Conservation (phyloP, 2,797 vertebrate species). For the Myoxocephalus aenaeus region DNA sequence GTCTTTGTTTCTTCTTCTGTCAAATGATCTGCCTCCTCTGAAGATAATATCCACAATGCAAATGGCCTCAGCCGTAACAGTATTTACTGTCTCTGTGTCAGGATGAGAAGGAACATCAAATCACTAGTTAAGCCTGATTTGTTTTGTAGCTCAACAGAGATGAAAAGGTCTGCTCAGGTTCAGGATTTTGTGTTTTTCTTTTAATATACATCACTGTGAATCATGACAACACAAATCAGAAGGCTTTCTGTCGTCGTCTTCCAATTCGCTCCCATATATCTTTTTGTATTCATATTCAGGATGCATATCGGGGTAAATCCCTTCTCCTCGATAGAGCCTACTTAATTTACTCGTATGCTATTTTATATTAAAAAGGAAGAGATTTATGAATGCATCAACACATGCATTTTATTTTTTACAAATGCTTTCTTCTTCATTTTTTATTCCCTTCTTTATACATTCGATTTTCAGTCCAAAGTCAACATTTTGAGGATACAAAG, state of each 20-base stretch:
- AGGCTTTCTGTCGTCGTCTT: background rate
- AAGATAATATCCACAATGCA: background rate
- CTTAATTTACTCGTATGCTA: background rate
- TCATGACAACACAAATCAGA: conserved; percentile 9
- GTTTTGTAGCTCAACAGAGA: conserved; percentile 1
- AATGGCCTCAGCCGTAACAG: background rate
- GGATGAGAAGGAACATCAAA: conserved; percentile 19
- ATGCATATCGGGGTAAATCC: background rate
- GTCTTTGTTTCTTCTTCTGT: background rate
- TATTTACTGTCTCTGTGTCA: background rate
- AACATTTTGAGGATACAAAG: background rate
- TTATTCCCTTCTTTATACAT: background rate
- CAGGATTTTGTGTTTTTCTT: conserved; percentile 10
- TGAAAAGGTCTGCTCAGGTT: background rate
- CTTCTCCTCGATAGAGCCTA: background rate
- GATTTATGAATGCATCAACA: background rate
- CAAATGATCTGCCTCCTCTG: background rate
- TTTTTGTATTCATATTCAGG: conserved; percentile 2
- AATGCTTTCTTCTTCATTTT: background rate
- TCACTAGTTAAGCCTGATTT: background rate
- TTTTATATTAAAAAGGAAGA: background rate
- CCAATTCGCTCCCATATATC: background rate
- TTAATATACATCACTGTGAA: background rate
- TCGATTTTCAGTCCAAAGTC: background rate
- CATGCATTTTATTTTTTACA: background rate